Conservation (phyloP, 1,140 invertebrate genomes). For the Geopemphigus sp. region DNA sequence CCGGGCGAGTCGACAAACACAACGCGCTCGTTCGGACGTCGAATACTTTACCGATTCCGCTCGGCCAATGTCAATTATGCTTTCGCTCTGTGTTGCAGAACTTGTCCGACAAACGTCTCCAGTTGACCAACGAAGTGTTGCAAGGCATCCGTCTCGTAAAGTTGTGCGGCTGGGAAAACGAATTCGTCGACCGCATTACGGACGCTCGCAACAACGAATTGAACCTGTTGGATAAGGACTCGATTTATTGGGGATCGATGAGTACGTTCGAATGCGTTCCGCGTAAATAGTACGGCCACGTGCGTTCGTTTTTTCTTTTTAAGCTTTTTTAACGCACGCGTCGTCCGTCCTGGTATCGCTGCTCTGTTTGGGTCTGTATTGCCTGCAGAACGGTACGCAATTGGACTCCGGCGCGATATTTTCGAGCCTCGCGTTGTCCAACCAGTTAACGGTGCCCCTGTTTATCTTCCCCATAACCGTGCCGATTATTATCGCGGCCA, state of each 20-base stretch:
- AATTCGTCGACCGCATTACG: constrained; percentile 68
- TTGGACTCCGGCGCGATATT: constrained; percentile 71
- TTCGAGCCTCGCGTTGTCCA: constrained; percentile 74
- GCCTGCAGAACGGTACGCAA: constrained; percentile 60
- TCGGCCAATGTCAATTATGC: too few species aligned
- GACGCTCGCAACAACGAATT: constrained; percentile 69
- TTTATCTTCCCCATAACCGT: constrained; percentile 77
- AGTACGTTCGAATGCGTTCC: constrained; percentile 60
- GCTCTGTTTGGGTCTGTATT: constrained; percentile 69
- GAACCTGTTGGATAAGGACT: constrained; percentile 69
- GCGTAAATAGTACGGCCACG: too few species aligned
- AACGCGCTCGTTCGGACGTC: too few species aligned
- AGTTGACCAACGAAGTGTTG: constrained; percentile 74
- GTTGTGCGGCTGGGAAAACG: constrained; percentile 76
- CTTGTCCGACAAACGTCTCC: constrained; percentile 71
- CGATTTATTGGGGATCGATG: constrained; percentile 71
- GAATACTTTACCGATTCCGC: too few species aligned
- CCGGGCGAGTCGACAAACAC: too few species aligned
- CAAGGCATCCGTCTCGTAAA: constrained; percentile 80
- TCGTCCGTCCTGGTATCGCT: constrained; percentile 71
- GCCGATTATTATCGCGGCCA: constrained; percentile 72
- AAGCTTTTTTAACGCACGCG: constrained; percentile 71
- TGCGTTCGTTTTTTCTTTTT: neutral
- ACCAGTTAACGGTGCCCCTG: constrained; percentile 74
- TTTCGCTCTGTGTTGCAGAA: constrained; percentile 56